These are phyloP conservation scores for Stegostoma tigrinum DNA, from an alignment of 2,113 vertebrate species.

Conservation along the genomic window DNA sequence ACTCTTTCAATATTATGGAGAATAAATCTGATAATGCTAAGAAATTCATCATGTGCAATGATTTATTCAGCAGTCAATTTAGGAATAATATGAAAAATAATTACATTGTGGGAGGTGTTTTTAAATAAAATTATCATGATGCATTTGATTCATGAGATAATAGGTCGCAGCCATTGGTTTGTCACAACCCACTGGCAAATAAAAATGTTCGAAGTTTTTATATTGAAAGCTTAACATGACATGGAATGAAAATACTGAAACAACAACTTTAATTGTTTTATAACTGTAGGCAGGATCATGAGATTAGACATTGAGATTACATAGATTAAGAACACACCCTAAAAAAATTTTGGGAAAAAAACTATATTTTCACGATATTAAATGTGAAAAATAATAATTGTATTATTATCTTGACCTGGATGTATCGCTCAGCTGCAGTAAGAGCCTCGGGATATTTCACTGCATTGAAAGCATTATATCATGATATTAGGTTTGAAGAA, in stretches of 20 bases:
- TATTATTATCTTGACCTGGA: not conserved
- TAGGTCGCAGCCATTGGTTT: not conserved
- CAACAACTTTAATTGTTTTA: not conserved
- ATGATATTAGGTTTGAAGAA: too few species aligned
- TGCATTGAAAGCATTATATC: not conserved
- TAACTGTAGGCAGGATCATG: not conserved
- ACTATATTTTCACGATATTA: not conserved
- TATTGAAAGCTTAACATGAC: not conserved
- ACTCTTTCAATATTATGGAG: not conserved
- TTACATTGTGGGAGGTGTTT: not conserved
- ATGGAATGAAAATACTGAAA: not conserved
- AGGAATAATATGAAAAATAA: not conserved
- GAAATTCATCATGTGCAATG: not conserved
- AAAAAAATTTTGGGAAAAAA: not conserved
- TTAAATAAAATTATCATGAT: not conserved
- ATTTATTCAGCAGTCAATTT: not conserved
- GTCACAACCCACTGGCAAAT: not conserved
- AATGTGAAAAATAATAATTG: constrained; percentile 18
- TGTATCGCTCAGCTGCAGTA: not conserved
- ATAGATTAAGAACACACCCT: not conserved
- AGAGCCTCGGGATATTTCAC: not conserved
- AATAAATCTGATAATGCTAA: not conserved
- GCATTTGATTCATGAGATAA: not conserved
- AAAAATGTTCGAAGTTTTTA: not conserved
- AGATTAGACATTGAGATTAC: not conserved